A percentile compares a stretch with the other conserved stretches of the same genome.
phyloP scores from a whole-genome alignment of 1,140 invertebrate species.

The Cotesia chilonis region DNA sequence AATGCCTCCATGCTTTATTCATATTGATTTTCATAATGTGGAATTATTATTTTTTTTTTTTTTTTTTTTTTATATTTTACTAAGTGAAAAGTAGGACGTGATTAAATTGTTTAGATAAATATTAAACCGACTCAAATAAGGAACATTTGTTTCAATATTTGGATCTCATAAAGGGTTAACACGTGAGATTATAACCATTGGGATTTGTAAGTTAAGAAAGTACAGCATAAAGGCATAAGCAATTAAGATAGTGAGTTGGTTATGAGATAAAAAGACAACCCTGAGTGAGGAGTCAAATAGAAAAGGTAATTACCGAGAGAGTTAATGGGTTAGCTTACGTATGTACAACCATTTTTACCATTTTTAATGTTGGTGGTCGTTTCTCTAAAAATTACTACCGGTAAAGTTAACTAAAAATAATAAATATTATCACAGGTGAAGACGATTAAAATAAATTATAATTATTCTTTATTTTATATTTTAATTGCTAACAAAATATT shows the following conservation, averaged over 20 bases:
- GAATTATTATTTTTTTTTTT: too few relatives aligned
- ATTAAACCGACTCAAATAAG: too few relatives aligned
- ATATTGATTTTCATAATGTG: too few relatives aligned
- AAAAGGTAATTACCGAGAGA: constrained; percentile 34
- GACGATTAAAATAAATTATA: background rate
- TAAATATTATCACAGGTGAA: background rate
- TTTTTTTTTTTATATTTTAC: background rate
- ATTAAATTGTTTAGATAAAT: too few relatives aligned
- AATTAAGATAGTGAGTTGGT: constrained; percentile 42
- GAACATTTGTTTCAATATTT: too few relatives aligned
- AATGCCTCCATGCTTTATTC: too few relatives aligned
- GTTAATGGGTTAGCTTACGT: constrained; percentile 27
- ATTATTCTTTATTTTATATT: background rate
- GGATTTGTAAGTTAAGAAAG: background rate
- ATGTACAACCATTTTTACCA: background rate
- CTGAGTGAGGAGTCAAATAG: constrained; percentile 2
- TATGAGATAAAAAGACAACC: constrained; percentile 40
- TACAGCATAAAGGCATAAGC: constrained; percentile 17
- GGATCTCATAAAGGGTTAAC: too few relatives aligned
- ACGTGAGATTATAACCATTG: too few relatives aligned
- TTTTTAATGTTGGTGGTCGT: too few relatives aligned
- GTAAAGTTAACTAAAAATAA: constrained; percentile 28
- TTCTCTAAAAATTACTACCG: constrained; percentile 31
- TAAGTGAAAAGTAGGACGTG: background rate
- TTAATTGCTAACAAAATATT: too few relatives aligned